phyloP scores from a whole-genome alignment of 2,888 invertebrate genomes.

The Drosophila emarginata region DNA sequence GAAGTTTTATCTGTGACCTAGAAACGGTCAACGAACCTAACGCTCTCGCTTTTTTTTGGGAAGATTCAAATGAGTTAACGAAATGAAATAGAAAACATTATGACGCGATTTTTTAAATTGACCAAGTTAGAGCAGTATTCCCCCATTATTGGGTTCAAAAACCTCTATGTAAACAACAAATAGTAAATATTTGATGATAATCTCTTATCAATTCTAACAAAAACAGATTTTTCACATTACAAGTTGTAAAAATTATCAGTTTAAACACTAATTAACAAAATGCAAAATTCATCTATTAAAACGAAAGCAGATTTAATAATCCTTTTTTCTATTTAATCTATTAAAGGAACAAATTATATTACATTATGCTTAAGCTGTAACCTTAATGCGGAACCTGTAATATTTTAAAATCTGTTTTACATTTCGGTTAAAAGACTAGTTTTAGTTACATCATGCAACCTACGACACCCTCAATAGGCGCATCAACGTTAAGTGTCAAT shows the following conservation, averaged over 20 bases:
- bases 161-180: not conserved
- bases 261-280: not conserved
- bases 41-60: constrained; percentile 1
- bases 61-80: not conserved
- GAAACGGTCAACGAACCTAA: not conserved
- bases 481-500: not conserved
- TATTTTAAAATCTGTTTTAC: not conserved
- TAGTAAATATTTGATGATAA: too few species aligned
- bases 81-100: not conserved
- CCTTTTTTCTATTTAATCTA: not conserved
- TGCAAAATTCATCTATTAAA: not conserved
- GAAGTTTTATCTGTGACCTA: not conserved
- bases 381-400: not conserved
- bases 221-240: not conserved
- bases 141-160: too few species aligned
- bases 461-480: not conserved
- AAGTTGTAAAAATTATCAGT: too few species aligned
- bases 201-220: not conserved
- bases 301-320: too few species aligned
- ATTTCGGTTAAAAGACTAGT: not conserved
- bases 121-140: not conserved
- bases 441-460: not conserved
- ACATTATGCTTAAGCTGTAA: not conserved
- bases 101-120: not conserved
- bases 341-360: not conserved